These are phyloP conservation scores for Ectobius pallidus DNA, from an alignment of 2,888 invertebrate species.

Conservation along the genomic window DNA sequence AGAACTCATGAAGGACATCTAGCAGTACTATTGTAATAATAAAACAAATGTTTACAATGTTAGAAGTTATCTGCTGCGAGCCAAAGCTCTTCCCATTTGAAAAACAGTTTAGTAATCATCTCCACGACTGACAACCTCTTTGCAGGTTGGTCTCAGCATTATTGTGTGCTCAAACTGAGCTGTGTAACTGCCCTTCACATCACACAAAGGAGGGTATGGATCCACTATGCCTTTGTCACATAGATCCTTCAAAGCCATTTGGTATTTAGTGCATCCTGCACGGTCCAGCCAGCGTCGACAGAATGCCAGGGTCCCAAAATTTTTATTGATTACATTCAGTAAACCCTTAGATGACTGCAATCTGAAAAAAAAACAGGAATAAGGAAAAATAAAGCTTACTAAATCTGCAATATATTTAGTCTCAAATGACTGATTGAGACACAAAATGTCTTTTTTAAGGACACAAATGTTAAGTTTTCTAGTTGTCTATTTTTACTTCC, in stretches of 20 bases:
- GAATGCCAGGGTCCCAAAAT: slow-evolving; percentile 97
- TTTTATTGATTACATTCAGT: slow-evolving; percentile 90
- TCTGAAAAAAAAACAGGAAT: slow-evolving; percentile 58
- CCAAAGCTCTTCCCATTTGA: neutral
- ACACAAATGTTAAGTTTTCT: too few species aligned
- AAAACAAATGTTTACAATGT: too few species aligned
- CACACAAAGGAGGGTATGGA: slow-evolving; percentile 97
- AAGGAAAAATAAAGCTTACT: neutral
- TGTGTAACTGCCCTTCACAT: slow-evolving; percentile 96
- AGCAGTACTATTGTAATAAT: neutral
- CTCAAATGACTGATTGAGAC: too few species aligned
- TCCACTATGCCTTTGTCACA: slow-evolving; percentile 95
- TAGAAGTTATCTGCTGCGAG: too few species aligned
- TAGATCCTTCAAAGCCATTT: slow-evolving; percentile 97
- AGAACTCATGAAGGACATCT: too few species aligned
- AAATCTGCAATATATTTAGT: too few species aligned
- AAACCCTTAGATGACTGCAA: slow-evolving; percentile 92
- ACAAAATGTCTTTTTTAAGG: too few species aligned
- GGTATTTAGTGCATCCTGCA: slow-evolving; percentile 94
- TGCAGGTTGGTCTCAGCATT: slow-evolving; percentile 95
- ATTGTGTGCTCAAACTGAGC: slow-evolving; percentile 99
- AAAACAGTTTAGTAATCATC: slow-evolving; percentile 78
- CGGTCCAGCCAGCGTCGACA: slow-evolving; percentile 99
- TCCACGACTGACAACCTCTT: slow-evolving; percentile 96
- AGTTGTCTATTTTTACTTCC: too few species aligned